Conservation (phyloP, 2,888 invertebrate species). For the Drosophila cognata region DNA sequence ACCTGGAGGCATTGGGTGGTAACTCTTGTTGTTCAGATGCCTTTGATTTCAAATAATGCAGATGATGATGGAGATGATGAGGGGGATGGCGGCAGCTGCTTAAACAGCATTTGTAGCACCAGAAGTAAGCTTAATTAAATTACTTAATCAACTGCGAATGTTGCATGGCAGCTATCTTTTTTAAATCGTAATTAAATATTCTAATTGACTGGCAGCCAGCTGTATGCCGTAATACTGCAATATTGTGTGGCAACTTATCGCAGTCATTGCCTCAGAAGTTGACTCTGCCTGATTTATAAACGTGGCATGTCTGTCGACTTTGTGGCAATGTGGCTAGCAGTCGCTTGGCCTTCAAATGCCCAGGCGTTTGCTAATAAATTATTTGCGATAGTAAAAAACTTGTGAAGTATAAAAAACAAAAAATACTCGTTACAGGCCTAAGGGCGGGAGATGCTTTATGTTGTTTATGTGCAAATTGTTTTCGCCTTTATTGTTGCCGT, state of each 20-base stretch:
- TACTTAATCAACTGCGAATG: constrained; percentile 60
- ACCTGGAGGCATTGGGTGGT: constrained; percentile 25
- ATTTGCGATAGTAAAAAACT: constrained; percentile 48
- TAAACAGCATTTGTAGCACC: constrained; percentile 15
- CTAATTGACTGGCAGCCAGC: constrained; percentile 62
- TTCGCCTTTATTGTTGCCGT: constrained; percentile 22
- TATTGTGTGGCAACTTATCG: constrained; percentile 27
- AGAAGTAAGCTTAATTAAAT: constrained; percentile 48
- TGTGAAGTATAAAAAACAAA: constrained; percentile 53
- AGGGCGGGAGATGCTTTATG: constrained; percentile 59
- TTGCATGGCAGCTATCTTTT: constrained; percentile 15
- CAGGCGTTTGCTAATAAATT: constrained; percentile 67
- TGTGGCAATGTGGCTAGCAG: constrained; percentile 44
- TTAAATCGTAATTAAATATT: constrained; percentile 65
- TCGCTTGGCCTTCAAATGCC: constrained; percentile 39
- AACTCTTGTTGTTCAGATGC: constrained; percentile 40
- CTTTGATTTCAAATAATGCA: constrained; percentile 27
- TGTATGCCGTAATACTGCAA: constrained; percentile 2
- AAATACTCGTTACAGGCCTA: constrained; percentile 28
- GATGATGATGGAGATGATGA: not conserved
- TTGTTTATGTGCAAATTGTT: constrained; percentile 67
- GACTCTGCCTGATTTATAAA: constrained; percentile 54
- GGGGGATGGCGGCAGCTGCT: constrained; percentile 3
- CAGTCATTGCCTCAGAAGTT: constrained; percentile 32
- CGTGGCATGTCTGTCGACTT: constrained; percentile 18